A percentile compares a stretch with the other conserved stretches of the same genome.
Evolutionary conservation across 1,140 invertebrate genomes (phyloP).

Genomic region (Hylyphantes graminicola): DNA sequence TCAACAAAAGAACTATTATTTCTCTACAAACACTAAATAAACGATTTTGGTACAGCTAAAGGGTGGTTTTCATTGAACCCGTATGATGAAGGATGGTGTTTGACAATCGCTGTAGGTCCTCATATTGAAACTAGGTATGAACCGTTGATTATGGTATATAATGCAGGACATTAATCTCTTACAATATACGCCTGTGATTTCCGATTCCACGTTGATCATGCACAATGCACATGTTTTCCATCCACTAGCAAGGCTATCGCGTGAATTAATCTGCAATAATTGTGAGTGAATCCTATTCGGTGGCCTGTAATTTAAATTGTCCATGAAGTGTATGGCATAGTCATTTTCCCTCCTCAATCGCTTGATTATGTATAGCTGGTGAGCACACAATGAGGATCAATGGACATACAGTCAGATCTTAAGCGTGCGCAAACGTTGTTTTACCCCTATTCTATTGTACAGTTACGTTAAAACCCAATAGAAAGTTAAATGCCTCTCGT

Average conservation of each 20-base stretch:
- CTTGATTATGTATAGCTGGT: constrained; percentile 37
- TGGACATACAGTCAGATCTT: too few species aligned
- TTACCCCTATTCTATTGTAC: too few species aligned
- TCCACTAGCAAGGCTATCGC: constrained; percentile 17
- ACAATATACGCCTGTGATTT: constrained; percentile 19
- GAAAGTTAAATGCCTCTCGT: too few species aligned
- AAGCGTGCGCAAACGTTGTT: too few species aligned
- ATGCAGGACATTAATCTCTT: constrained; percentile 31
- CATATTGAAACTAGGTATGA: constrained; percentile 35
- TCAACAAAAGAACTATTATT: too few species aligned
- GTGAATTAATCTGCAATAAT: constrained; percentile 54
- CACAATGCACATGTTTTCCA: constrained; percentile 32
- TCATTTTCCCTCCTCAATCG: constrained; percentile 30
- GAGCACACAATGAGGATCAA: constrained; percentile 1
- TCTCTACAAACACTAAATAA: too few species aligned
- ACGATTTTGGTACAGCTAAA: too few species aligned
- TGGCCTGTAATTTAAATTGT: constrained; percentile 50
- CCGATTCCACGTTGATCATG: not conserved
- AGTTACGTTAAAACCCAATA: too few species aligned
- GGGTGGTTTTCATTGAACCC: too few species aligned
- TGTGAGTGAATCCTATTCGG: constrained; percentile 35
- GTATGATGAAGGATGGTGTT: not conserved
- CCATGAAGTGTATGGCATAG: constrained; percentile 25
- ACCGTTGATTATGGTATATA: constrained; percentile 44
- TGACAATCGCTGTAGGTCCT: not conserved